phyloP scores from a whole-genome alignment of 2,113 vertebrate species.

The Amblyornis subalaris region DNA sequence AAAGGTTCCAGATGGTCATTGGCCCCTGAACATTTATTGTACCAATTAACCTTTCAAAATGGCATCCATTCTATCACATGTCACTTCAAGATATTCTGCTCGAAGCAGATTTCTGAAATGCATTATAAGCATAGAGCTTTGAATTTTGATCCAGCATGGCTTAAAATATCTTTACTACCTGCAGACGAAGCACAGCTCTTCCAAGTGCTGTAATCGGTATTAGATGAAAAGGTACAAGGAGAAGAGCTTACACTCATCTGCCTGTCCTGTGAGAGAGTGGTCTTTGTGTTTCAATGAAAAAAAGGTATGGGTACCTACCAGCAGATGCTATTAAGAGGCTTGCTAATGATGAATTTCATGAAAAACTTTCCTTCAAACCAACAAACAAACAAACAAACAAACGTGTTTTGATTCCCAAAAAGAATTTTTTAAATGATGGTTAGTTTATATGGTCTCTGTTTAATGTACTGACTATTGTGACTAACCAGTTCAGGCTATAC shows the following conservation, averaged over 20 bases:
- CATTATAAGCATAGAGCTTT: neutral
- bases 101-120: neutral
- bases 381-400: neutral
- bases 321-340: neutral
- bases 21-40: neutral
- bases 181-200: neutral
- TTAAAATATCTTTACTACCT: neutral
- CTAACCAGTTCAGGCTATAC: neutral
- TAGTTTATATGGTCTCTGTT: neutral
- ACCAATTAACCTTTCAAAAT: neutral
- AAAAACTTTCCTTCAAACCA: neutral
- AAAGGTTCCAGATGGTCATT: neutral
- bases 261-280: accelerated
- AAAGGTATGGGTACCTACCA: accelerated
- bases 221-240: neutral
- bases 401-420: accelerated
- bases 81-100: neutral
- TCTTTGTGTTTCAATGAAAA: neutral
- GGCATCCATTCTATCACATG: neutral
- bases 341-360: neutral
- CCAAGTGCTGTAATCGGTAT: neutral
- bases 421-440: neutral
- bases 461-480: neutral
- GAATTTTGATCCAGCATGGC: neutral
- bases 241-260: neutral